Evolutionary conservation across 1,140 invertebrate species (phyloP), one percentile per base, ranked within the genome.

Genomic region (Chrysoperla carnea): DNA sequence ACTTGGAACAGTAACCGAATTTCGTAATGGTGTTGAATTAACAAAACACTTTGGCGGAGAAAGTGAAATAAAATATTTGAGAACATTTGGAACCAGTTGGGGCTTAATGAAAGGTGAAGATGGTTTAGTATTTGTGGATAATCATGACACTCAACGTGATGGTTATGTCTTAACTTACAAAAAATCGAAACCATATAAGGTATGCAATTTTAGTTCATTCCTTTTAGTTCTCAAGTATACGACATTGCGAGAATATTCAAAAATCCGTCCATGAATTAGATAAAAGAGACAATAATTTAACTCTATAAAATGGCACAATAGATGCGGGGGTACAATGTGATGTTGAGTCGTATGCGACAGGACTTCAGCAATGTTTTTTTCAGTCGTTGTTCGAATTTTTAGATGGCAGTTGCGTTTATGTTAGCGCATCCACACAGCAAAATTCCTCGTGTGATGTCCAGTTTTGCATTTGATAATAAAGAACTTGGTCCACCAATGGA

Each of bases 331-430:
- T n/a, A n/a, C n/a, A n/a, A n/a, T n/a, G n/a, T n/a, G n/a, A n/a
- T n/a, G n/a, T n/a, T n/a, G n/a, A n/a, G n/a, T n/a, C n/a, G n/a
- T n/a, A n/a, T n/a, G n/a, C n/a, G n/a, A n/a, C n/a, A n/a, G n/a
- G n/a, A n/a, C n/a, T n/a, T n/a, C n/a, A n/a, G n/a, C n/a, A n/a
- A n/a, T n/a, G n/a, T n/a, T n/a, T n/a, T n/a, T n/a, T n/a, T n/a
- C n/a, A n/a, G n/a, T n/a, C n/a, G n/a, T n/a, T n/a, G n/a, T n/a
- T 23, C 17, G 17, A 39, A 33, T n/a, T 43, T 46, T 8, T 41
- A 75, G 69, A 75, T 79, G 60, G 84, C 83, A 1, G 70, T 75
- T 6, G 79, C 76, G 1, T 90, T 87, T 52, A 88, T 87, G 79
- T 65, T 91, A 50, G 82, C 83, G 0, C 79, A 84, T 69, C 75